A percentile compares a stretch with the other conserved stretches of the same genome.
Evolutionary conservation across 92 coral and sea anemone genomes (phyloP).

Genomic region (Epizoanthus stellaris): DNA sequence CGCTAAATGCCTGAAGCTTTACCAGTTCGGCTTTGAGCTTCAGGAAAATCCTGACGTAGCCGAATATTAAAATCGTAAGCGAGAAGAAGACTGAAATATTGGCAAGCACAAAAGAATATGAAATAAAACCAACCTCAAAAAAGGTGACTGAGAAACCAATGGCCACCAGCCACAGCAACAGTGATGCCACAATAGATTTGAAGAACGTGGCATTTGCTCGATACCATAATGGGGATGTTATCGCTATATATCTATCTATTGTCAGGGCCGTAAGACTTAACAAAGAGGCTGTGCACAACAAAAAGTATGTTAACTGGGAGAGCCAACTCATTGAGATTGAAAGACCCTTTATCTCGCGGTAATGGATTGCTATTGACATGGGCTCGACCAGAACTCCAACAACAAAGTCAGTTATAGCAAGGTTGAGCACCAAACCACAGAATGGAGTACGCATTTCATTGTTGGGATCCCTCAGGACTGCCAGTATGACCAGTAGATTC

Average conservation of each 20-base stretch:
- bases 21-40: constrained; percentile 72
- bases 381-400: constrained; percentile 80
- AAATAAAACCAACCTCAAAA: constrained; percentile 26
- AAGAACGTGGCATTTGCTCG: constrained; percentile 24
- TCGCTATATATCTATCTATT: constrained; percentile 32
- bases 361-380: constrained; percentile 71
- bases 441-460: constrained; percentile 79
- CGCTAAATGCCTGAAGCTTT: constrained; percentile 51
- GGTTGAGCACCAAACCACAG: constrained; percentile 70
- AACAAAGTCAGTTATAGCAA: constrained; percentile 80
- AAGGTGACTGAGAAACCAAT: constrained; percentile 21
- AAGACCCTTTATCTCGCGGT: constrained; percentile 42
- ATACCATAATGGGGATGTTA: constrained; percentile 44
- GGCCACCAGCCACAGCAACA: constrained; percentile 19
- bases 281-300: constrained; percentile 34
- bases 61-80: constrained; percentile 81
- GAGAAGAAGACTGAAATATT: constrained; percentile 89
- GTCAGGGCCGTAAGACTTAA: constrained; percentile 36
- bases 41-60: constrained; percentile 85
- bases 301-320: constrained; percentile 22
- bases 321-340: constrained; percentile 36
- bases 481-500: constrained; percentile 74
- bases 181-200: constrained; percentile 1
- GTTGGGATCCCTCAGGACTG: constrained; percentile 75
- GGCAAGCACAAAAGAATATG: constrained; percentile 39